These are phyloP conservation scores for Steinernema feltiae DNA, from an alignment of 1,140 invertebrate genomes.

Conservation along the genomic window DNA sequence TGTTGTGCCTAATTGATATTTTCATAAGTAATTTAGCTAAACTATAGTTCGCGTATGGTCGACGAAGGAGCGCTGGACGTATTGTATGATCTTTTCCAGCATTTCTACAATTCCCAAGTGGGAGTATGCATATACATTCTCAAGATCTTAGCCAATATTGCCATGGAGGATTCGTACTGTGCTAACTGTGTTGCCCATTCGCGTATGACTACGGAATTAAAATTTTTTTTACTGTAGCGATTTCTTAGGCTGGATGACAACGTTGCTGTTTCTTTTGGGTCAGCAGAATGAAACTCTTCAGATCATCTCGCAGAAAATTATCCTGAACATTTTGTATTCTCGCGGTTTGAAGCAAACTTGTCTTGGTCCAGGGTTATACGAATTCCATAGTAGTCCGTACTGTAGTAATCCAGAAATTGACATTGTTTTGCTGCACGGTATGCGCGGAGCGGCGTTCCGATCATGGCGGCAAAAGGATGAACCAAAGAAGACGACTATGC, in stretches of 20 bases:
- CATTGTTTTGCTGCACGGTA: constrained; percentile 34
- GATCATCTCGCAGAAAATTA: constrained; percentile 25
- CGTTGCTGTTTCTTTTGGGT: constrained; percentile 18
- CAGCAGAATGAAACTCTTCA: not conserved
- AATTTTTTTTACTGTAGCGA: not conserved
- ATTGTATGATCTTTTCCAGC: constrained; percentile 19
- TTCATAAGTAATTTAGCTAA: constrained; percentile 18
- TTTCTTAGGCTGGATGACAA: constrained; percentile 36
- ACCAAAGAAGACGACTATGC: constrained; percentile 12
- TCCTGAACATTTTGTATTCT: constrained; percentile 25
- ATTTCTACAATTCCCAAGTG: constrained; percentile 20
- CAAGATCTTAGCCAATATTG: constrained; percentile 35
- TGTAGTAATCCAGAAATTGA: constrained; percentile 25
- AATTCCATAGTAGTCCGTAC: constrained; percentile 18
- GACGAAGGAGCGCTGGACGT: constrained; percentile 22
- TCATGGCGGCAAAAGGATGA: constrained; percentile 39
- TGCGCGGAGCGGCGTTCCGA: constrained; percentile 31
- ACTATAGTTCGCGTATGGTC: constrained; percentile 24
- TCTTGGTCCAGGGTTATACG: constrained; percentile 29
- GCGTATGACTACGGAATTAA: not conserved
- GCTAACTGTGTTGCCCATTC: constrained; percentile 27
- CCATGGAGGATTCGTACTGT: constrained; percentile 17
- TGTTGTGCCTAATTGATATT: not conserved
- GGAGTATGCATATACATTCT: constrained; percentile 24
- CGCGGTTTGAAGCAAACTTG: constrained; percentile 21